phyloP scores from a whole-genome alignment of 1,140 invertebrate genomes.

The Aethina tumida region DNA sequence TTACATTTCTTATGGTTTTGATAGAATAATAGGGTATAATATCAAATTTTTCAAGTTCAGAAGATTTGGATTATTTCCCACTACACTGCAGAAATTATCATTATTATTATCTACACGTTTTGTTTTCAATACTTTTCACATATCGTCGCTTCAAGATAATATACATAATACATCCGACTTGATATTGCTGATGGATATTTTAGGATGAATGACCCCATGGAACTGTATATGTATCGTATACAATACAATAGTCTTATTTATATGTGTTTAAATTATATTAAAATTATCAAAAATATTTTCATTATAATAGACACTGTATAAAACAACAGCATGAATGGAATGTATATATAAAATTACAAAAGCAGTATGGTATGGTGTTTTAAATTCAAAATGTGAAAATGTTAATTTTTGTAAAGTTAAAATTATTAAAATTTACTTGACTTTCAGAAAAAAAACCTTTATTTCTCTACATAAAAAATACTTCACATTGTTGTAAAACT shows the following conservation, averaged over 20 bases:
- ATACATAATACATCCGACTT: too few relatives aligned
- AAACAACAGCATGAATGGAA: slow-evolving; percentile 24
- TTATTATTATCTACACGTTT: too few relatives aligned
- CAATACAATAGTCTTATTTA: slow-evolving; percentile 25
- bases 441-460: slow-evolving; percentile 5
- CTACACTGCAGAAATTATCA: too few relatives aligned
- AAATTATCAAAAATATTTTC: slow-evolving; percentile 29
- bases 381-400: slow-evolving; percentile 3
- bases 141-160: too few relatives aligned
- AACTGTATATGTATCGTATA: slow-evolving; percentile 15
- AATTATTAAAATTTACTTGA: neutral
- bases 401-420: slow-evolving; percentile 8
- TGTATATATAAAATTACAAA: slow-evolving; percentile 26
- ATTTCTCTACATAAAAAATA: slow-evolving; percentile 14
- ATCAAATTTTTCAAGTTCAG: too few relatives aligned
- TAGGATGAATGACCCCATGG: too few relatives aligned
- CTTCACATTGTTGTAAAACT: slow-evolving; percentile 16
- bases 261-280: slow-evolving; percentile 26
- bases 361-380: slow-evolving; percentile 18
- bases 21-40: too few relatives aligned
- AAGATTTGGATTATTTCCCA: too few relatives aligned
- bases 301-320: slow-evolving; percentile 27
- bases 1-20: too few relatives aligned
- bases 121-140: too few relatives aligned
- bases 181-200: too few relatives aligned